Conservation (phyloP, 2,797 vertebrate genomes). For the Apodemus agrarius region DNA sequence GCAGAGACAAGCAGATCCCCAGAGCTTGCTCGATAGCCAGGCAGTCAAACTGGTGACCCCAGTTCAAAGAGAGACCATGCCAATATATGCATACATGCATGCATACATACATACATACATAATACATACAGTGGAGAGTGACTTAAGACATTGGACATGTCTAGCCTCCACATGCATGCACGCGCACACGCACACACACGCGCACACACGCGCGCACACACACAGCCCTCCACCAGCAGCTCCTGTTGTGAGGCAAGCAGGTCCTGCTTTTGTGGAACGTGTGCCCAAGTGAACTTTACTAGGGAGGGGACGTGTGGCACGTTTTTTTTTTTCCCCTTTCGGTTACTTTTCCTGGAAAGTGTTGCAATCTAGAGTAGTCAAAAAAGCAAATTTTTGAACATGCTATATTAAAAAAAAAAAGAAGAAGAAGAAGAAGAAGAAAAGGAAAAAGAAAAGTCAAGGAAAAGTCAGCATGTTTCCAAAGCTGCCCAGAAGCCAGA, state of each 20-base stretch:
- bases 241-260: neutral
- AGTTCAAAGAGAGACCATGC: neutral
- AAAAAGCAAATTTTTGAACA: conserved; percentile 58
- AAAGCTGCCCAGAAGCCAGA: conserved; percentile 48
- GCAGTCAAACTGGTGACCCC: neutral
- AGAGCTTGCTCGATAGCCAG: neutral
- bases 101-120: neutral
- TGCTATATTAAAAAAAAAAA: neutral
- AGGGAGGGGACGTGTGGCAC: conserved; percentile 16
- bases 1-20: neutral
- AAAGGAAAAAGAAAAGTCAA: neutral
- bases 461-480: conserved; percentile 65
- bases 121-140: neutral
- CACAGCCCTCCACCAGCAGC: neutral
- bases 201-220: neutral
- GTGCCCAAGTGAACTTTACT: neutral
- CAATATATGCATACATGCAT: neutral
- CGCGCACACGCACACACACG: neutral
- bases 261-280: neutral
- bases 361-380: conserved; percentile 60
- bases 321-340: conserved; percentile 4
- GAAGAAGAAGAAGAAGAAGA: neutral
- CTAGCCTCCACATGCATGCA: neutral
- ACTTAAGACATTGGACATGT: neutral
- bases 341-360: conserved; percentile 59